Base-by-base conservation (phyloP, 2,888 invertebrate species). In the Volucella bombylans region DNA sequence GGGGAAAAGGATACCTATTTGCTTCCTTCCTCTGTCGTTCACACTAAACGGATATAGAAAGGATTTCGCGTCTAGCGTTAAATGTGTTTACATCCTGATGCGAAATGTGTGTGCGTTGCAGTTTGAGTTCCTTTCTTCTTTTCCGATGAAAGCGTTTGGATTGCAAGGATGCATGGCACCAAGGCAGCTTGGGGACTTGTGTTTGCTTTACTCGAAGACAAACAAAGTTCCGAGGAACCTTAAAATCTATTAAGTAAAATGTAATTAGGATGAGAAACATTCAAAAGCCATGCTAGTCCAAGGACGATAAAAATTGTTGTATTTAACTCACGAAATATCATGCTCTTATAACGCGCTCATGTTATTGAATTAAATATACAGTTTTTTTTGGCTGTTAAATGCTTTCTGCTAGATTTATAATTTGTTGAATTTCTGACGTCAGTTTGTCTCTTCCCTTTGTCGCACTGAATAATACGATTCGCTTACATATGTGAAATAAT, bases 201-300 rank as follows among this genome's bases (percentile, higher is more conserved):
- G 83, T 81, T 85, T 85, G 68, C 62, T 64, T 81, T 47, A 64
- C 50, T 71, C n/a, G 61, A 72, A 77, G 31, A 54, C 52, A 85
- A 85, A 82, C 85, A 81, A 9, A 50, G 47, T 68, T 77, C 8
- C 38, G 45, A 81, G 54, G 77, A 85, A 85, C 62, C 71, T 81
- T 77, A 72, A 77, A 89, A 90, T 90, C 89, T 89, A 90, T 90
- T 89, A 89, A 90, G 89, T 89, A 90, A 90, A 90, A 90, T 90
- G 90, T 90, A 90, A 90, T 90, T 90, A 90, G 89, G 89, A 90
- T 90, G 88, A 65, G 61, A 67, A 69, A 49, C 31, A 69, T 74
- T 69, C 52, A 74, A 83, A 67, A 38, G 55, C 31, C 43, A 11
- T 14, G 11, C 15, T n/a, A 31, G 14, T 14, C n/a, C 31, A 41